phyloP scores from a whole-genome alignment of 2,797 vertebrate species.

The Tragopan temminckii region DNA sequence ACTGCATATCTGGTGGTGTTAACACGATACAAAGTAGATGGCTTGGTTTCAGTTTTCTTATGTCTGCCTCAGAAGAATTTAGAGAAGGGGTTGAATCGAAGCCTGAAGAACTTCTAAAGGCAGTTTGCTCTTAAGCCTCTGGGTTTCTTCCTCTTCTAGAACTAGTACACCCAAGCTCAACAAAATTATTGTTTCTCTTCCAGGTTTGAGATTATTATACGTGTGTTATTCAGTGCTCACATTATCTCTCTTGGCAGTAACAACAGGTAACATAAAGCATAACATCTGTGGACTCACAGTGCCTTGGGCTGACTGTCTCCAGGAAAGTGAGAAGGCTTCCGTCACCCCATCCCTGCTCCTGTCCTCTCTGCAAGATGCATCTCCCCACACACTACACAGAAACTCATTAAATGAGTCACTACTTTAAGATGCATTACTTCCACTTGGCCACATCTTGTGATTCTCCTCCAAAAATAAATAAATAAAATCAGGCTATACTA shows the following conservation, averaged over 20 bases:
- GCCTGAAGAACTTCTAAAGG: not conserved
- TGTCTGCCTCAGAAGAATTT: not conserved
- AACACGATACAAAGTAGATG: not conserved
- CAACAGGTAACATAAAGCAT: not conserved
- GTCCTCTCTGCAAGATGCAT: not conserved
- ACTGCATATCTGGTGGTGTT: not conserved
- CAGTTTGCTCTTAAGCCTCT: not conserved
- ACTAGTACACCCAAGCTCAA: not conserved
- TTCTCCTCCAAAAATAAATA: not conserved
- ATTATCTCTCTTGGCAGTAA: not conserved
- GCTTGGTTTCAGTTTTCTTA: conserved; percentile 19
- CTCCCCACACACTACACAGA: not conserved
- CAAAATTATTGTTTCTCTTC: not conserved
- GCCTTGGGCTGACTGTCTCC: not conserved
- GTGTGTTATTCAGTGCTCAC: not conserved
- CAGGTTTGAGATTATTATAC: not conserved
- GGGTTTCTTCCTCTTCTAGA: not conserved
- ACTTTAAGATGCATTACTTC: accelerated
- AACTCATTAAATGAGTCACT: not conserved
- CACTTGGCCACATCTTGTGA: not conserved
- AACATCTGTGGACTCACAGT: not conserved
- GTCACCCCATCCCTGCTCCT: not conserved
- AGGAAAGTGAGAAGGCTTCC: not conserved
- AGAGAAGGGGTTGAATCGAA: not conserved
- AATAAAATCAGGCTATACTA: not conserved